Base-by-base conservation (phyloP, 1,140 invertebrate species). In the Apocrypta bakeri region DNA sequence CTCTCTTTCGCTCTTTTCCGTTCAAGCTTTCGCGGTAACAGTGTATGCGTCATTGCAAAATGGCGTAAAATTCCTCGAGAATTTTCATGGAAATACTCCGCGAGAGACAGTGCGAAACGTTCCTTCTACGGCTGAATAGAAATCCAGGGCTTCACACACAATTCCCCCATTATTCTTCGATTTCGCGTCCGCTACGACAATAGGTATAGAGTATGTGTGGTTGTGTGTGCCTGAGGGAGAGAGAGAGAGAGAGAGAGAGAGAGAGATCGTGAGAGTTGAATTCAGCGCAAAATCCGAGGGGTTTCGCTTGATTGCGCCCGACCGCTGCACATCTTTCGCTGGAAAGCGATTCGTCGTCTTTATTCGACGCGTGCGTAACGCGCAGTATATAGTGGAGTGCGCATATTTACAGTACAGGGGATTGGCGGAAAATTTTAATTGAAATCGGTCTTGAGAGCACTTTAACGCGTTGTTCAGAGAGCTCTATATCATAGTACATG, bases 81-180 rank as follows among this genome's bases (percentile, higher is more conserved):
- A 66, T 66, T 66, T 66, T 66, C 63, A 66, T 66, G 27, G 63
- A 66, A 66, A 29, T 27, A 11, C 63, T 66, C 25, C 0, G 14
- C 12, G 48, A 56, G 2, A 56, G 63, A 64, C 85, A 85, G 85
- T 80, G 84, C 84, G 85, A 87, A 81, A 80, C 81, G 83, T 79
- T 85, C 79, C 14, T 48, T 17, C 17, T 48, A 17, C 42, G 42
- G 17, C 42, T 56, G 48, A 87, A 87, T 86, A 84, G 85, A 87
- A 87, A 87, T 86, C 84, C 83, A 81, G 83, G 48, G 48, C 48
- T 56, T 17, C 73, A 80, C 83, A 85, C 85, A 85, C 85, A 85
- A 86, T 86, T 86, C 85, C 82, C 63, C 63, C 85, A 85, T 86
- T 87, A 86, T 87, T 87, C 84, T 85, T 85, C 85, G 82, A 86